phyloP scores from a whole-genome alignment of 2,113 vertebrate species.

The Cercopithecus mona region DNA sequence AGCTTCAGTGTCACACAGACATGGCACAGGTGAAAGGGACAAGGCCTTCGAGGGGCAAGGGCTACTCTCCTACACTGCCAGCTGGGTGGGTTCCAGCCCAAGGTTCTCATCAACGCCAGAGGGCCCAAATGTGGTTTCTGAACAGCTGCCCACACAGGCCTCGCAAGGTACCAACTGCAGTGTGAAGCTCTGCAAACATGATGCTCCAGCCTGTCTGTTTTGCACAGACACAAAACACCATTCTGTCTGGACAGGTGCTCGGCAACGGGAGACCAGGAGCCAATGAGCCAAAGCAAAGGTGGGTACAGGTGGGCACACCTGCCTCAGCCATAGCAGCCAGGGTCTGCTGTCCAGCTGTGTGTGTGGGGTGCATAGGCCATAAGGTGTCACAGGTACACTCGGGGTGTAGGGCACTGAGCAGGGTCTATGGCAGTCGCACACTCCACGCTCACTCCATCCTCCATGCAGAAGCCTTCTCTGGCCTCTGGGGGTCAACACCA shows the following conservation, averaged over 20 bases:
- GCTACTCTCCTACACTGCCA: background rate
- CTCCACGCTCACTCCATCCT: background rate
- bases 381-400: rapidly evolving
- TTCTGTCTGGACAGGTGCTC: background rate
- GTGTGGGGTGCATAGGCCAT: background rate
- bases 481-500: background rate
- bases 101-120: background rate
- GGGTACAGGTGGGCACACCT: background rate
- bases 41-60: background rate
- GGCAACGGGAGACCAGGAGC: background rate
- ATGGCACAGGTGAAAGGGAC: too few relatives aligned
- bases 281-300: background rate
- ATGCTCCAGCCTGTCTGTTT: background rate
- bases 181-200: background rate
- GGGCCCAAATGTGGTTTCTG: background rate
- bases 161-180: background rate
- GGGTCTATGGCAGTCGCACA: background rate
- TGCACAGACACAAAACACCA: background rate
- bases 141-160: background rate
- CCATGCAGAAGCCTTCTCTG: background rate
- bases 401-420: background rate
- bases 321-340: background rate
- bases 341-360: background rate
- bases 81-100: background rate
- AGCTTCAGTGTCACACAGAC: too few relatives aligned